These are phyloP conservation scores for Sceliomorpha sp. DNA, from an alignment of 2,888 invertebrate genomes.

Conservation along the genomic window DNA sequence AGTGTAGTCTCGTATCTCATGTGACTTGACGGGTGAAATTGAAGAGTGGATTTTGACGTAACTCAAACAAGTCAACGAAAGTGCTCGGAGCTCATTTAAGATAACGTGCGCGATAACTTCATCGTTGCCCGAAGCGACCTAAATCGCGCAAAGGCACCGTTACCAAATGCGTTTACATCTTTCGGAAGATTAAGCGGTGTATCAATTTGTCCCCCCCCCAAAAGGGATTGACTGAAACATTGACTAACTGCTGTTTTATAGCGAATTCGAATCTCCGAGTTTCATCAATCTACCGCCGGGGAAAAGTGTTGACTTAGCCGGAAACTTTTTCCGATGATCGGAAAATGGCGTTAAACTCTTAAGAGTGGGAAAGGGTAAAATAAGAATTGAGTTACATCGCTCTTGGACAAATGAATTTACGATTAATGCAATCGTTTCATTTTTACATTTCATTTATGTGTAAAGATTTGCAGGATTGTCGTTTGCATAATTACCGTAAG, in stretches of 20 bases:
- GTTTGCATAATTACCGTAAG: no score
- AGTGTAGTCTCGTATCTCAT: constrained; percentile 41
- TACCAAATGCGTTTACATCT: constrained; percentile 29
- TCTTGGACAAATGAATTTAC: no score
- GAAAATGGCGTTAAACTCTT: no score
- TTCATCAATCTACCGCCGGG: no score
- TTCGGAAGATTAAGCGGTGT: background rate
- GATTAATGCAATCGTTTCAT: no score
- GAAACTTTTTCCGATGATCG: no score
- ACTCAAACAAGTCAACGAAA: constrained; percentile 56
- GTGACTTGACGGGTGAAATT: constrained; percentile 37
- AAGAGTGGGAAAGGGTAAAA: no score
- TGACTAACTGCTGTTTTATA: constrained; percentile 19
- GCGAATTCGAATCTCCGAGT: constrained; percentile 4
- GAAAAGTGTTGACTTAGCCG: no score
- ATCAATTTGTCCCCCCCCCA: constrained; percentile 11
- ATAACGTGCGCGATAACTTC: constrained; percentile 43
- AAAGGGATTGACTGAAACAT: constrained; percentile 9
- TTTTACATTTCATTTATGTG: no score
- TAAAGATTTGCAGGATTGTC: no score
- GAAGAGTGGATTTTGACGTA: constrained; percentile 50
- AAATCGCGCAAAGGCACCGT: constrained; percentile 11
- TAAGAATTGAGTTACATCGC: no score
- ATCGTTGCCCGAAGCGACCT: constrained; percentile 20
- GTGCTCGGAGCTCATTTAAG: constrained; percentile 40